phyloP scores from a whole-genome alignment of 2,113 vertebrate species.

The Strigops habroptila region DNA sequence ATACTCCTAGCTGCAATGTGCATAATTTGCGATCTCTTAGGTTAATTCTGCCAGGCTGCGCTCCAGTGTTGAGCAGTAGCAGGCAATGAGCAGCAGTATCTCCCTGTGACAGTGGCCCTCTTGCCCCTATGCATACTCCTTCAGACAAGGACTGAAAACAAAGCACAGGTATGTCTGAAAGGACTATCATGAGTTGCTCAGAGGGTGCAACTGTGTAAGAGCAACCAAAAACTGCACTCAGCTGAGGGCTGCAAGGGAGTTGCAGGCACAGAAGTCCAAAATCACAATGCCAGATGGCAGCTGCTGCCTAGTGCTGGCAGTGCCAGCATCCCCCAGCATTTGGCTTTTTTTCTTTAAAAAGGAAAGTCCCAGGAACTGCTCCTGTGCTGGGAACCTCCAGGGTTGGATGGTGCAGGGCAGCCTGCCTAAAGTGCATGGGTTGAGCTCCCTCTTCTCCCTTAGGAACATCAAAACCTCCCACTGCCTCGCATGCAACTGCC shows the following conservation, averaged over 20 bases:
- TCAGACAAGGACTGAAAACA: neutral
- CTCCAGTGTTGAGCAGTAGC: conserved; percentile 42
- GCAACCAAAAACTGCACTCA: neutral
- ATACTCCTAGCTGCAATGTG: conserved; percentile 34
- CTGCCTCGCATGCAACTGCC: neutral
- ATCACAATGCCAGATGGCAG: rapidly evolving
- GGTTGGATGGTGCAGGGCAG: neutral
- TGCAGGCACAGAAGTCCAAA: neutral
- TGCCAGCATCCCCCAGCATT: neutral
- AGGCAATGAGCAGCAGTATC: neutral
- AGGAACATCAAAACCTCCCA: neutral
- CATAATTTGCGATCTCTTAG: conserved; percentile 46
- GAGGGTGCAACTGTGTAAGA: neutral
- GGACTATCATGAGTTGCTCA: rapidly evolving
- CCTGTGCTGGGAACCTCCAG: neutral
- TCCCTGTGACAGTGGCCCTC: neutral
- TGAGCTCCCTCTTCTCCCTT: neutral
- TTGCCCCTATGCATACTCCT: neutral
- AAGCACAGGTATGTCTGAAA: neutral
- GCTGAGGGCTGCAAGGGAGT: neutral
- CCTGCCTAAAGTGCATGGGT: rapidly evolving
- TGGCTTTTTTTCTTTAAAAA: neutral
- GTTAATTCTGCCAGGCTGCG: conserved; percentile 55
- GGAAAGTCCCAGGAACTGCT: neutral
- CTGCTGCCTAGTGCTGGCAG: neutral